Evolutionary conservation across 2,888 invertebrate genomes (phyloP).

Genomic region (Hirtodrosophila alboralis): DNA sequence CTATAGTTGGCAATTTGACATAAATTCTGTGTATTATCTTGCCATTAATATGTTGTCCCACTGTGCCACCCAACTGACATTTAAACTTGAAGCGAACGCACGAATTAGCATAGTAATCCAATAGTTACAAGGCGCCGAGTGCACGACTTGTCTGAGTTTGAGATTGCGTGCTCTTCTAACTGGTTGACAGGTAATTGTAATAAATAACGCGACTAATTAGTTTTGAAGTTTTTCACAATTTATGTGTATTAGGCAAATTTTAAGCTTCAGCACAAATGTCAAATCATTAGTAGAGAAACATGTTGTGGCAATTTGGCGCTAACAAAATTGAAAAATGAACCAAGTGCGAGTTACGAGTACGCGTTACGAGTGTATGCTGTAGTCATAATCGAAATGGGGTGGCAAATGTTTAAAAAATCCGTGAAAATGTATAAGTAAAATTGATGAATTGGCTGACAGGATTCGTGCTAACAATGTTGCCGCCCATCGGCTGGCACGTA

Average conservation of each 20-base stretch:
- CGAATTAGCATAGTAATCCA: constrained; percentile 63
- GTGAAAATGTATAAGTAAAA: constrained; percentile 52
- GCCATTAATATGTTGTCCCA: constrained; percentile 32
- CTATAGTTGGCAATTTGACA: neutral
- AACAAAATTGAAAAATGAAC: constrained; percentile 9
- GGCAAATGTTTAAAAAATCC: constrained; percentile 24
- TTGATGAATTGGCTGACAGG: constrained; percentile 71
- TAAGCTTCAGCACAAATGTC: constrained; percentile 29
- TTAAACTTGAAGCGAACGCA: constrained; percentile 53
- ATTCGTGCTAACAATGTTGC: constrained; percentile 24
- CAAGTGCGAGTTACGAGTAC: constrained; percentile 13
- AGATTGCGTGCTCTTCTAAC: constrained; percentile 27
- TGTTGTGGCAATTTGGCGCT: constrained; percentile 25
- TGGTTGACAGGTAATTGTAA: constrained; percentile 70
- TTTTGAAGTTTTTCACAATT: constrained; percentile 57
- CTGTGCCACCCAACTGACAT: constrained; percentile 56
- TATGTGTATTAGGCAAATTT: constrained; percentile 63
- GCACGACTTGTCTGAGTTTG: constrained; percentile 53
- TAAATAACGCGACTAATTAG: constrained; percentile 72
- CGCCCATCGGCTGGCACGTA: constrained; percentile 13
- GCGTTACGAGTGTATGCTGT: no score
- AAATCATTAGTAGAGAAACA: constrained; percentile 33
- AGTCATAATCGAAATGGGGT: constrained; percentile 39
- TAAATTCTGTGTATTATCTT: neutral
- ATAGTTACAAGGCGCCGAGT: constrained; percentile 49